Evolutionary conservation across 37 sponge, comb jelly and placozoan species (phyloP).

Genomic region (Cliona cf. orientalis): DNA sequence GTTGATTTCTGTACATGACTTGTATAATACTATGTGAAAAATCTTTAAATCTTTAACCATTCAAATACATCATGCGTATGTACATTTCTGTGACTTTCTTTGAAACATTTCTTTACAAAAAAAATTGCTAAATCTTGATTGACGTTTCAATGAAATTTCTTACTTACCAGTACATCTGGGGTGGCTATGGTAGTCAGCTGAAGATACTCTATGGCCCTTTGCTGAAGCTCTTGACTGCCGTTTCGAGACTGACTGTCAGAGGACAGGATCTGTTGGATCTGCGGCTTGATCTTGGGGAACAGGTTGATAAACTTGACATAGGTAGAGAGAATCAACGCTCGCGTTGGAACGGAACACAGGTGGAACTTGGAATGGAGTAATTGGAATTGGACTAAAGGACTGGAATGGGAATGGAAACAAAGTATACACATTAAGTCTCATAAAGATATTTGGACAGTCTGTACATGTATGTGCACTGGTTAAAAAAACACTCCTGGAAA

Average conservation of each 20-base stretch:
- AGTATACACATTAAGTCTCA: too few relatives aligned
- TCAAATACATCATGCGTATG: too few relatives aligned
- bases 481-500: too few relatives aligned
- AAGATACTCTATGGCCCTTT: slow-evolving; percentile 90
- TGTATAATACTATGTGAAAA: too few relatives aligned
- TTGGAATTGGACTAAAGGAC: slow-evolving; percentile 89
- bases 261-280: slow-evolving; percentile 74
- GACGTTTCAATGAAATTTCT: too few relatives aligned
- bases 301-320: slow-evolving; percentile 97
- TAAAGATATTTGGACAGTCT: too few relatives aligned
- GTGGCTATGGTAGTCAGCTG: slow-evolving; percentile 76
- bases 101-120: too few relatives aligned
- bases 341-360: slow-evolving; percentile 78
- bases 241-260: slow-evolving; percentile 81
- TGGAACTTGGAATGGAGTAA: slow-evolving; percentile 93
- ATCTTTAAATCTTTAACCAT: too few relatives aligned
- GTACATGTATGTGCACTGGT: too few relatives aligned
- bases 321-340: slow-evolving; percentile 87
- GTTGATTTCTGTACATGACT: too few relatives aligned
- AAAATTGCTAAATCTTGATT: too few relatives aligned
- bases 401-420: slow-evolving; percentile 66
- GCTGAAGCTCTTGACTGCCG: slow-evolving; percentile 89
- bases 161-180: slow-evolving; percentile 82
- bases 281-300: slow-evolving; percentile 90
- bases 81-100: too few relatives aligned